These are phyloP conservation scores for Cyclophora punctaria DNA, from an alignment of 2,888 invertebrate genomes.

Conservation along the genomic window DNA sequence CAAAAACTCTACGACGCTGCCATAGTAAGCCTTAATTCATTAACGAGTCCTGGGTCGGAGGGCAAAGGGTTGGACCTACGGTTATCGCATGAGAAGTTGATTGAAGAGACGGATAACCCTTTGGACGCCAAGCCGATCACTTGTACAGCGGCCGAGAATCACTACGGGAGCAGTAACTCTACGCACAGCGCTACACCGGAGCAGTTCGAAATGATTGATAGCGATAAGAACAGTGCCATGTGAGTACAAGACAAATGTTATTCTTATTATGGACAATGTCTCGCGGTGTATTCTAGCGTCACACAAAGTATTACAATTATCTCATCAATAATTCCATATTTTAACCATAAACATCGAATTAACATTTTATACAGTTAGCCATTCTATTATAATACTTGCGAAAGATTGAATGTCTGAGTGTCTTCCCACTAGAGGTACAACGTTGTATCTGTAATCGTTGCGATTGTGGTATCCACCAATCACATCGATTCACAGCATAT, in stretches of 20 bases:
- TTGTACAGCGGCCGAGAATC: slow-evolving; percentile 61
- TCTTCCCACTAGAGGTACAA: no score
- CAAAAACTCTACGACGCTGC: slow-evolving; percentile 71
- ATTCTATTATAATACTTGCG: no score
- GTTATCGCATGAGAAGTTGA: slow-evolving; percentile 47
- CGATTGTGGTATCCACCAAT: no score
- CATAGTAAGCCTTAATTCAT: slow-evolving; percentile 62
- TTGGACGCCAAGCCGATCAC: slow-evolving; percentile 50
- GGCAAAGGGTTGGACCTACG: slow-evolving; percentile 48
- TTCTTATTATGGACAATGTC: no score
- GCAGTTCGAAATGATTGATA: slow-evolving; percentile 78
- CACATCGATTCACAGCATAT: no score
- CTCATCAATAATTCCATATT: no score
- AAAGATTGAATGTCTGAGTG: no score
- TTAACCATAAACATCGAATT: no score
- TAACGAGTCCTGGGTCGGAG: slow-evolving; percentile 61
- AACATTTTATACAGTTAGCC: no score
- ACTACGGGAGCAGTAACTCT: slow-evolving; percentile 67
- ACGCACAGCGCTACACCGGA: slow-evolving; percentile 76
- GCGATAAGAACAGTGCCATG: slow-evolving; percentile 61
- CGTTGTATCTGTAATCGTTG: no score
- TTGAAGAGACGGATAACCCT: slow-evolving; percentile 28
- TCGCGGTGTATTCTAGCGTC: no score
- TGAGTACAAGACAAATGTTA: slow-evolving; percentile 27
- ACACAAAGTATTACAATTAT: no score